Evolutionary conservation across 2,113 vertebrate genomes (phyloP), one percentile per base, ranked within the genome.

Genomic region (Gobiocypris rarus): DNA sequence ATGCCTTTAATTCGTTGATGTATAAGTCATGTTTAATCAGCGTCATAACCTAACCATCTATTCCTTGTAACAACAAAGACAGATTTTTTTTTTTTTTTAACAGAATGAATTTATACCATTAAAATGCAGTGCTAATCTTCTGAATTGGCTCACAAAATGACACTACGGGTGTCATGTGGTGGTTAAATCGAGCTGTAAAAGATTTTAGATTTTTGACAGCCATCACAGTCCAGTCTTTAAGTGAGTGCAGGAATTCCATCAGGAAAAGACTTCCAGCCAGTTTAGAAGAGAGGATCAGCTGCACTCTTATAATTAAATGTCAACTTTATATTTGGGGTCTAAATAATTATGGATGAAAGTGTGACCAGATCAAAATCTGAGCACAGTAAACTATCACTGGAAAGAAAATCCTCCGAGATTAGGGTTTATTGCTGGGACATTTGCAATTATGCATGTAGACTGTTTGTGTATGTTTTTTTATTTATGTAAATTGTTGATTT

Each of bases 11-110:
- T 52, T 81, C 43, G 8, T 81, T 34, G 78, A 59, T 81, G 43
- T 5, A 24, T 43, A 61, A 81, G 78, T 81, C 61, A 81, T 67
- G 61, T 67, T 67, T 81, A 67, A 67, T 81, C 78, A 81, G 59
- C 26, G n/a, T 50, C 43, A 65, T 67, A 81, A 43, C 67, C 41
- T 52, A 67, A 67, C 76, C n/a, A 45, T 78, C 38, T 67, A 65
- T 77, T 58, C 22, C 24, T 48, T 2, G 61, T 81, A 31, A 79
- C 19, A 34, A 58, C 13, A 26, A 43, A 34, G 77, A 14, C 14
- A 17, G 38, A 38, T 34, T 34, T 34, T 34, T 31, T 31, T 8
- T 80, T 65, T 48, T n/a, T 80, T 54, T 54, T 5, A 54, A 19
- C 15, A 54, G 50, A 54, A 19, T 50, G 34, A 61, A 43, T 26